A percentile compares a stretch with the other conserved stretches of the same genome.
These are phyloP conservation scores for Cheilosia impressa DNA, from an alignment of 2,888 invertebrate genomes.

Conservation along the genomic window DNA sequence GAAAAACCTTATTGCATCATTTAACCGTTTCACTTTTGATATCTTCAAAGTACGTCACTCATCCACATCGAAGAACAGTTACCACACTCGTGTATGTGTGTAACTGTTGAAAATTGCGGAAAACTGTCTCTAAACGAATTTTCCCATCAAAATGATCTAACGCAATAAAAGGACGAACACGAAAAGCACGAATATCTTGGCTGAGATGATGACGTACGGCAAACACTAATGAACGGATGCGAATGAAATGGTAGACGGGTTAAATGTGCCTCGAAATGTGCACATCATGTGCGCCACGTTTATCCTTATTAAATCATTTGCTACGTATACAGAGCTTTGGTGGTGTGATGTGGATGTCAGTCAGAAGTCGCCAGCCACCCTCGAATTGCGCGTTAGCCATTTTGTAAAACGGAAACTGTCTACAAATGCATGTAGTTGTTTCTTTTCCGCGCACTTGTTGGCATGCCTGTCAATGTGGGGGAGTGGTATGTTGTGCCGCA, in stretches of 20 bases:
- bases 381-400: slow-evolving; percentile 69
- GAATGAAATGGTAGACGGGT: slow-evolving; percentile 56
- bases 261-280: slow-evolving; percentile 35
- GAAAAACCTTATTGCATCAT: slow-evolving; percentile 1
- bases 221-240: slow-evolving; percentile 57
- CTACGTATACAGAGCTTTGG: slow-evolving; percentile 14
- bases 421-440: slow-evolving; percentile 27
- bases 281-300: slow-evolving; percentile 53
- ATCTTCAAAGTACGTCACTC: slow-evolving; percentile 3
- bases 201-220: slow-evolving; percentile 42
- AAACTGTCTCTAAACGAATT: slow-evolving; percentile 70
- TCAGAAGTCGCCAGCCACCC: slow-evolving; percentile 47
- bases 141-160: slow-evolving; percentile 74
- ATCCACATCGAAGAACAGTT: neutral
- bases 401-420: slow-evolving; percentile 61
- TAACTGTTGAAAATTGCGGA: slow-evolving; percentile 20
- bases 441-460: slow-evolving; percentile 52
- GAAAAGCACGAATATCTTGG: slow-evolving; percentile 35
- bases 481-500: slow-evolving; percentile 63
- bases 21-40: slow-evolving; percentile 15
- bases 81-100: neutral
- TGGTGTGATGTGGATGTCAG: slow-evolving; percentile 48
- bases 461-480: slow-evolving; percentile 45
- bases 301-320: slow-evolving; percentile 67
- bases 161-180: slow-evolving; percentile 63